Percentiles rank a stretch among this genome's conserved stretches.
Conservation (phyloP, 1,140 invertebrate species). For the Temnothorax longispinosus region DNA sequence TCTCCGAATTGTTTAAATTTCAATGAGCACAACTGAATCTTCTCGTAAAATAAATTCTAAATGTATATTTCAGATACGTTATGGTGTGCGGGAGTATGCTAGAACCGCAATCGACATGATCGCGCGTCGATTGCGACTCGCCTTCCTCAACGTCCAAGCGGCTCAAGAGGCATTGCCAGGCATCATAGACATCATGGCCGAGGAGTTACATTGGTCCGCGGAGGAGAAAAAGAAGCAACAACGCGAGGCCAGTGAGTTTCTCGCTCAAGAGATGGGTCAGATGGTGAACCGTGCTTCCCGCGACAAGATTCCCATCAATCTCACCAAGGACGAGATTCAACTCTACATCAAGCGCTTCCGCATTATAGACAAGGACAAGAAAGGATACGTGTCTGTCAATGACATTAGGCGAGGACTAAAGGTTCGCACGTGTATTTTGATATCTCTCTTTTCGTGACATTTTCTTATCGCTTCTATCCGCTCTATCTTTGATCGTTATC, state of each 20-base stretch:
- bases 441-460: slow-evolving; percentile 57
- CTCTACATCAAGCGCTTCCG: slow-evolving; percentile 98
- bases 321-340: slow-evolving; percentile 97
- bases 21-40: background rate
- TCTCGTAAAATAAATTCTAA: background rate
- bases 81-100: slow-evolving; percentile 98
- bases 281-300: slow-evolving; percentile 95
- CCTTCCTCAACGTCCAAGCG: slow-evolving; percentile 98
- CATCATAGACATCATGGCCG: slow-evolving; percentile 98
- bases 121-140: slow-evolving; percentile 95
- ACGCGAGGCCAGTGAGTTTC: slow-evolving; percentile 92
- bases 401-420: slow-evolving; percentile 97
- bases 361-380: slow-evolving; percentile 97
- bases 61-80: slow-evolving; percentile 88
- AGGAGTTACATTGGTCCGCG: slow-evolving; percentile 97
- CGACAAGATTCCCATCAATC: slow-evolving; percentile 96
- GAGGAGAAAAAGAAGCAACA: slow-evolving; percentile 93
- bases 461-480: slow-evolving; percentile 24
- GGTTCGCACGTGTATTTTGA: slow-evolving; percentile 86
- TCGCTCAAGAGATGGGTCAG: slow-evolving; percentile 98
- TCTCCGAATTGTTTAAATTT: slow-evolving; percentile 19
- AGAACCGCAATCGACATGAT: slow-evolving; percentile 98
- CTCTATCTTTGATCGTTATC: slow-evolving; percentile 69
- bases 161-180: slow-evolving; percentile 97
- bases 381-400: slow-evolving; percentile 99